A percentile compares a stretch with the other conserved stretches of the same genome.
phyloP scores from a whole-genome alignment of 2,797 vertebrate species.

The Bradypodion ventrale region DNA sequence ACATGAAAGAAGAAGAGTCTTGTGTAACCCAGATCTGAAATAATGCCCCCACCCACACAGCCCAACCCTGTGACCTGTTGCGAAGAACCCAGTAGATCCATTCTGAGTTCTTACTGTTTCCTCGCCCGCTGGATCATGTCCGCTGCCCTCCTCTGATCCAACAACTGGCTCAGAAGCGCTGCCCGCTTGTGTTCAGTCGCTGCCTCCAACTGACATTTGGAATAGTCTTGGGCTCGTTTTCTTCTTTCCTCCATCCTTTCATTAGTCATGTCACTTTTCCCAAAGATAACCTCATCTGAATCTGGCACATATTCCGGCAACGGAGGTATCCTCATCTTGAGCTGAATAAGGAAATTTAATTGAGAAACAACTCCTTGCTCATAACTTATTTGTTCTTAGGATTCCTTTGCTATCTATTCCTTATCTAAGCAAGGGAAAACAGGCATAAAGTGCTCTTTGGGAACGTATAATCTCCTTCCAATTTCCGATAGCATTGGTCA shows the following conservation, averaged over 20 bases:
- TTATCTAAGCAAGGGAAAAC: too few relatives aligned
- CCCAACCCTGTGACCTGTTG: background rate
- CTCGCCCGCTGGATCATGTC: conserved; percentile 75
- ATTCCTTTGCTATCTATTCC: too few relatives aligned
- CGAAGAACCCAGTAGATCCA: background rate
- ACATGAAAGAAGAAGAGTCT: too few relatives aligned
- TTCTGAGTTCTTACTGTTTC: conserved; percentile 72
- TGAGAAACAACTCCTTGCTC: too few relatives aligned
- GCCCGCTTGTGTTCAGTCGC: conserved; percentile 69
- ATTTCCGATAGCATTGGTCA: too few relatives aligned
- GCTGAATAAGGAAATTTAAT: conserved; percentile 45
- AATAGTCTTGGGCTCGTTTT: conserved; percentile 71
- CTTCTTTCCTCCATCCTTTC: conserved; percentile 54
- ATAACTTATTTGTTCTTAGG: background rate
- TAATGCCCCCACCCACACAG: too few relatives aligned
- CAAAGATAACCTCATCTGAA: conserved; percentile 62
- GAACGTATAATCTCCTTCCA: too few relatives aligned
- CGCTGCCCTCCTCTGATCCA: conserved; percentile 74
- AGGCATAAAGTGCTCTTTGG: too few relatives aligned
- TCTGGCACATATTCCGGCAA: conserved; percentile 63
- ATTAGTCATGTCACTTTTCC: conserved; percentile 63
- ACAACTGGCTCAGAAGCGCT: conserved; percentile 64
- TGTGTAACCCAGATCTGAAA: background rate
- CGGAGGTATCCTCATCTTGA: conserved; percentile 57
- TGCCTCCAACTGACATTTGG: conserved; percentile 72